Evolutionary conservation across 2,113 vertebrate species (phyloP).

Genomic region (Crotophaga sulcirostris): DNA sequence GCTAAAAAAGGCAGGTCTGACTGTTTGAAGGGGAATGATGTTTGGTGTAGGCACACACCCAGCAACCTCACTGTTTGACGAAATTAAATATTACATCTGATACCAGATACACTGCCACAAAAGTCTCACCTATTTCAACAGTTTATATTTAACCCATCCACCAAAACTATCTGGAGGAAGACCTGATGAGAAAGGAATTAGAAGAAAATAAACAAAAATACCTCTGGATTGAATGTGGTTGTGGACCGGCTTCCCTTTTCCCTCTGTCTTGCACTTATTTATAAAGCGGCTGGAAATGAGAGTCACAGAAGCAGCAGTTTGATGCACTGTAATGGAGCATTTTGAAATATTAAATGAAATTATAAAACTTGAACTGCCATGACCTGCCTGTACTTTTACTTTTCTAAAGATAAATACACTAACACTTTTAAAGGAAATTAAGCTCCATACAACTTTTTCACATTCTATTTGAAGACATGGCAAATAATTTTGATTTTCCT

Average conservation of each 20-base stretch:
- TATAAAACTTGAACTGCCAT: neutral
- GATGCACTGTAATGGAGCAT: neutral
- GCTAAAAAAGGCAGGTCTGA: neutral
- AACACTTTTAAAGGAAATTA: neutral
- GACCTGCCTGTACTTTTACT: neutral
- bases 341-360: constrained; percentile 2
- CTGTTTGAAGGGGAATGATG: accelerated
- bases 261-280: neutral
- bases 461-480: neutral
- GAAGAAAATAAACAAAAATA: neutral
- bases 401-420: neutral
- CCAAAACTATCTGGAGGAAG: neutral
- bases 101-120: neutral
- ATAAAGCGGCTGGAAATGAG: neutral
- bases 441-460: neutral
- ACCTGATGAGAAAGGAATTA: neutral
- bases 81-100: neutral
- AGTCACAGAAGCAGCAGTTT: neutral
- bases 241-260: neutral
- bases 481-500: neutral
- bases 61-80: neutral
- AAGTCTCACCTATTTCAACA: neutral
- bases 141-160: neutral
- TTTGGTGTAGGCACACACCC: neutral
- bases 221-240: neutral